Evolutionary conservation across 2,797 vertebrate species (phyloP), one percentile per base, ranked within the genome.

Genomic region (Parotocinclus haroldoi): DNA sequence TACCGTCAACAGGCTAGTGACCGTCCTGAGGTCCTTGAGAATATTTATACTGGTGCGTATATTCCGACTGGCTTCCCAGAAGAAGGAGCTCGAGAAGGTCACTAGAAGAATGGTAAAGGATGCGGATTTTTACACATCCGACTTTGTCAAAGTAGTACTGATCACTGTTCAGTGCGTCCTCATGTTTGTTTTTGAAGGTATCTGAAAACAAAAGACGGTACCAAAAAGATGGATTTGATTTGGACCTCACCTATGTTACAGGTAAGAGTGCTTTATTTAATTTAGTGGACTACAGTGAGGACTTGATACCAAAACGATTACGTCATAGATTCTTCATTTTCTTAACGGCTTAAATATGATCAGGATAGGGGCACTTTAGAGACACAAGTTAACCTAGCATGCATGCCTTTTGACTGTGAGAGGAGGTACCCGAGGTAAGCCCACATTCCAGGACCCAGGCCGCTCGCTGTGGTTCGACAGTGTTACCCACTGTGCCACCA

Each of bases 151-250:
- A n/a, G 27, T 27, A 27, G 5, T 2, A 27, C 13, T 9, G 10
- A 36, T 38, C 63, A 16, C 18, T 55, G 49, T 59, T 65, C 27
- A 18, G 13, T 10, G 10, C 40, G 10, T 11, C 7, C 39, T 50
- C 27, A 49, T 18, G 49, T 13, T 7, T 44, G 6, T 54, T 66
- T 59, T 12, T 1, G 13, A 66, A 99, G 96, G 89, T 98, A 58
- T 98, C 96, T 3, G 94, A 93, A 88, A 99, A 99, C 83, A 99
- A 96, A 85, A 88, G 95, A 9, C 90, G 96, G 13, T 99, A 96
- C 75, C 90, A 85, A 69, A 98, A 93, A 73, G 93, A 95, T 81
- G 96, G 96, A 37, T 98, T 99, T 88, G 95, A 98, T 78, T 89
- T 99, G 66, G 96, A 99, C 73, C 95, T 99, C 14, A 98, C 94